Evolutionary conservation across 2,113 vertebrate genomes (phyloP), one percentile per base, ranked within the genome.

Genomic region (Cyanistes caeruleus): DNA sequence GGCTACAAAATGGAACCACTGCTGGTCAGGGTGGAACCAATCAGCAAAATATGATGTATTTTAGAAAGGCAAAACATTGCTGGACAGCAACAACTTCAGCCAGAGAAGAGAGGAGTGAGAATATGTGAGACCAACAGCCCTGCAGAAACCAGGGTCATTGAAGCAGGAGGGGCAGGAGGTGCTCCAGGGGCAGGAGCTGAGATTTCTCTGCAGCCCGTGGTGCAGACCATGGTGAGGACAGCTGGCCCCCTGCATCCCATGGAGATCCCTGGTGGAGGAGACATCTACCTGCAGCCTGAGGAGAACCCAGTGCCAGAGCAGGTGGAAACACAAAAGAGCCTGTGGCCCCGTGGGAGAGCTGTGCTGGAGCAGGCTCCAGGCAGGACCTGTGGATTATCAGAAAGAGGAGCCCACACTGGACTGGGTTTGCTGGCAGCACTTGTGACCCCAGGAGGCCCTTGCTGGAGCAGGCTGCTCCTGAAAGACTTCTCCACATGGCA

Each of bases 161-260:
- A 37, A 33, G 41, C 21, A 35, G 67, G 30, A 72, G 15, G 15
- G 10, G 28, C n/a, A 70, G 55, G 48, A 69, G 17, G 6, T 14
- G 21, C 35, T 41, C 13, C 49, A 72, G 49, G 25, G 14, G 27
- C 35, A 27, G 59, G 15, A 51, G 27, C 68, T 58, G 52, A 51
- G 27, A 16, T 51, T 73, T 7, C 27, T 18, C 51, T 51, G 35
- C 43, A 56, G 35, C 7, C 25, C 1, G 0, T 56, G 24, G 49
- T 18, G 24, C 56, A 72, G 48, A 2, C 9, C n/a, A 7, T 35
- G 65, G 20, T 31, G 28, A 58, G 43, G 8, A 27, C 0, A 0
- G 7, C 43, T 64, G 51, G 8, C 2, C 11, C 21, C 9, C 31
- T 64, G 43, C 59, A 65, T 35, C 43, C 24, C 37, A 23, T 16